Conservation (phyloP, 23 tunicate genomes). For the Styela clava region DNA sequence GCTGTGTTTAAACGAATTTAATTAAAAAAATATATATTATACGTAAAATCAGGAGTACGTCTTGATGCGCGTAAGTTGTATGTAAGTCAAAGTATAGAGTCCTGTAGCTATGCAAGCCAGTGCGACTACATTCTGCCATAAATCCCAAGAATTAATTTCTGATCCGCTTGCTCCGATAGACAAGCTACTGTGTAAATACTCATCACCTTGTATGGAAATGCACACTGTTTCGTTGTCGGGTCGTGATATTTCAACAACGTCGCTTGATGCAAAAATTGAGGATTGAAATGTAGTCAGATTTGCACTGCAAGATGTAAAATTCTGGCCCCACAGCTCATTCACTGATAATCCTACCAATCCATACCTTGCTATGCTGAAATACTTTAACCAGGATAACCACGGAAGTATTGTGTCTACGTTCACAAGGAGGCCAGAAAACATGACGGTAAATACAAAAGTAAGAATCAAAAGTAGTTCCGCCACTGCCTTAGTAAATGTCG, state of each 20-base stretch:
- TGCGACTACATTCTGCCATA: constrained; percentile 25
- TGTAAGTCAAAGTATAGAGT: constrained; percentile 3
- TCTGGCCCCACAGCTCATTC: constrained; percentile 7
- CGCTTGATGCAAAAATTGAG: not conserved
- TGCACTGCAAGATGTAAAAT: not conserved
- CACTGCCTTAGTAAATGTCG: constrained; percentile 51
- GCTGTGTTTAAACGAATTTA: too few species aligned
- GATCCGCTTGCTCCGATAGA: not conserved
- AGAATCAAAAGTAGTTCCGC: constrained; percentile 57
- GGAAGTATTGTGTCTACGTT: constrained; percentile 62
- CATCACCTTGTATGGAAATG: not conserved
- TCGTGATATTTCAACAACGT: not conserved
- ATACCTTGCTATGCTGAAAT: constrained; percentile 75
- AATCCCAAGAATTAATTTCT: not conserved
- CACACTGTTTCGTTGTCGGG: not conserved
- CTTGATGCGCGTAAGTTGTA: constrained; percentile 5
- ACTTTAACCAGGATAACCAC: constrained; percentile 87
- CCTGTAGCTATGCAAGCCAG: constrained; percentile 11
- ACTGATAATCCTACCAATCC: constrained; percentile 27
- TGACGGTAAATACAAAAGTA: constrained; percentile 63
- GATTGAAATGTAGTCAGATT: not conserved
- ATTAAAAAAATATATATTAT: too few species aligned
- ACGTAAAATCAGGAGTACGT: constrained; percentile 10
- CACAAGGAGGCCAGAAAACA: constrained; percentile 80
- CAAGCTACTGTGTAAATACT: constrained; percentile 2